Evolutionary conservation across 1,140 invertebrate genomes (phyloP).

Genomic region (Choristoneura fumiferana): DNA sequence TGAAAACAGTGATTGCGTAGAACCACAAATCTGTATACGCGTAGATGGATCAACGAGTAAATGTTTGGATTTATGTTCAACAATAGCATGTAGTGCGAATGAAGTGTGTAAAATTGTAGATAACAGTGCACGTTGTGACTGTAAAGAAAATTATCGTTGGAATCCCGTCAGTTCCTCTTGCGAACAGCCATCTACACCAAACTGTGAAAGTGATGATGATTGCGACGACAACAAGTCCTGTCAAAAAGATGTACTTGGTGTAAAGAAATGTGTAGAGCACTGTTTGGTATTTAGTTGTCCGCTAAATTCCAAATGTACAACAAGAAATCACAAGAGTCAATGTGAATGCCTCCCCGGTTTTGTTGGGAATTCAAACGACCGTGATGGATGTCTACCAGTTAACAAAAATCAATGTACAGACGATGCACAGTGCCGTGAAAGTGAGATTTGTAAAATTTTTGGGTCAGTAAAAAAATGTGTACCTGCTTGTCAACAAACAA

Average conservation of each 20-base stretch:
- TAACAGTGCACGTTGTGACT: constrained; percentile 86
- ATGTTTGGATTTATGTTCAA: constrained; percentile 88
- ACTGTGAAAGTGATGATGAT: constrained; percentile 86
- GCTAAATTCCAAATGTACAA: constrained; percentile 88
- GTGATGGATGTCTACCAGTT: constrained; percentile 87
- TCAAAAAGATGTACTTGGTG: constrained; percentile 88
- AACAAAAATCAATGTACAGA: constrained; percentile 86
- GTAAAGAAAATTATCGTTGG: constrained; percentile 87
- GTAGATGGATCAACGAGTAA: constrained; percentile 80
- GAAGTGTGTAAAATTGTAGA: constrained; percentile 86
- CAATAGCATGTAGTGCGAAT: constrained; percentile 88
- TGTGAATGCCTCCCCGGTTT: constrained; percentile 90
- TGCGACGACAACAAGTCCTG: constrained; percentile 86
- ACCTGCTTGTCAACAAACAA: constrained; percentile 85
- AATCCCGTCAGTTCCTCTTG: constrained; percentile 89
- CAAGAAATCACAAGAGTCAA: constrained; percentile 85
- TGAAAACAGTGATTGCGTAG: constrained; percentile 84
- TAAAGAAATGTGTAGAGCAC: constrained; percentile 88
- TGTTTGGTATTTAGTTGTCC: constrained; percentile 91
- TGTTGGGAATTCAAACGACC: constrained; percentile 92
- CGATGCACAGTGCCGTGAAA: constrained; percentile 90
- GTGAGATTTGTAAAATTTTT: constrained; percentile 83
- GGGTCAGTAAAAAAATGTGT: constrained; percentile 80
- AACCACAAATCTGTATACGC: constrained; percentile 80
- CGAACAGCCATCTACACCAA: constrained; percentile 91